These are phyloP conservation scores for Sebastes vulpes DNA, from an alignment of 2,797 vertebrate species.

Conservation along the genomic window DNA sequence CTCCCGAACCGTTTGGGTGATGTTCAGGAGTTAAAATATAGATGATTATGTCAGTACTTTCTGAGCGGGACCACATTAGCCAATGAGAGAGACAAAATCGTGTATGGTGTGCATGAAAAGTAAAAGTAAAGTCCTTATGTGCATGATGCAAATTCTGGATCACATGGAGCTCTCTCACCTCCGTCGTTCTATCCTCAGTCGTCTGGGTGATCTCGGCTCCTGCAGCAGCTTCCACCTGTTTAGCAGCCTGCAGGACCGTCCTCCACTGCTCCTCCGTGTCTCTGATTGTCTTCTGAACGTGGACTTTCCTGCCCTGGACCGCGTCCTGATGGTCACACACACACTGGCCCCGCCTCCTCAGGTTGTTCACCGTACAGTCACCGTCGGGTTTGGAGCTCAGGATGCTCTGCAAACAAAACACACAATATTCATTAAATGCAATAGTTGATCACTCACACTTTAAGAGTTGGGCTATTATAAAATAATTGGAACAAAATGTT, in stretches of 20 bases:
- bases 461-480: too few species aligned
- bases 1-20: too few species aligned
- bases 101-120: too few species aligned
- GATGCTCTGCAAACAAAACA: constrained; percentile 78
- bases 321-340: constrained; percentile 67
- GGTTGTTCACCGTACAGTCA: constrained; percentile 82
- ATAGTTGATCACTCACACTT: neutral
- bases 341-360: constrained; percentile 75
- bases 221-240: constrained; percentile 32
- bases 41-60: too few species aligned
- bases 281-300: constrained; percentile 67
- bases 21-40: too few species aligned
- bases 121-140: too few species aligned
- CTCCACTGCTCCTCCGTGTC: constrained; percentile 80
- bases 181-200: constrained; percentile 46
- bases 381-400: constrained; percentile 82
- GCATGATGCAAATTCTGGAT: neutral
- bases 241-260: constrained; percentile 42
- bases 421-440: neutral
- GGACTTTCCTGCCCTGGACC: constrained; percentile 47
- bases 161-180: constrained; percentile 37
- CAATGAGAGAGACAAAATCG: too few species aligned
- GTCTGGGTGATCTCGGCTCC: constrained; percentile 53
- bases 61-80: too few species aligned
- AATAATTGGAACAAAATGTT: neutral